Evolutionary conservation across 1,140 invertebrate genomes (phyloP), one percentile per base, ranked within the genome.

Genomic region (Panonychus citri): DNA sequence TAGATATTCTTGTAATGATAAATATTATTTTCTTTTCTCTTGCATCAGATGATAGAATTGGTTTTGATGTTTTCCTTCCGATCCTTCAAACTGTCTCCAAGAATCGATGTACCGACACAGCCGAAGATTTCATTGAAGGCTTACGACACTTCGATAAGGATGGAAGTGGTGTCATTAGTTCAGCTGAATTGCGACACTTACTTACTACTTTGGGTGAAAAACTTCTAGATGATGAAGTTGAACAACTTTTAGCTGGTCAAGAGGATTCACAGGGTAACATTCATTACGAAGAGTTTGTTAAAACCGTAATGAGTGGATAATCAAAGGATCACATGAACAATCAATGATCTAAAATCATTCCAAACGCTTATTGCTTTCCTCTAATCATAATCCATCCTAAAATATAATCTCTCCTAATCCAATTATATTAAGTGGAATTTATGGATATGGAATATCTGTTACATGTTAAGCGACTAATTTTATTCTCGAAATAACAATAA

Each of bases 221-320:
- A 62, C 66, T 83, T 48, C 74, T 72, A n/a, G 81, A 83, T 64
- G 81, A 83, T 59, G 81, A 84, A 67, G 90, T 96, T 40, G 93
- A 97, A 70, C 88, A 93, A 65, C 73, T 99, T 61, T 70, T 99
- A 53, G 78, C 82, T 65, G 90, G 91, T 1, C 86, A 95, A 67
- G 95, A 98, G 73, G 94, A 98, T 73, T 84, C 88, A 13, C 90
- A 98, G 72, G 95, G 95, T 60, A 95, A 97, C 73, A 84, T 99
- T 58, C 94, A 95, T 71, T 97, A 97, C 68, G 93, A 97, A 78
- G 90, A 96, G 67, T 95, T 96, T 71, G 90, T 96, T 54, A 82
- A 85, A 65, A 80, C 88, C 70, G 82, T 96, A 24, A 93, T 96
- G 85, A 86, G 81, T 66, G 87, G 89, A 64, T 91, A 76, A 69